A percentile compares a stretch with the other conserved stretches of the same genome.
These are phyloP conservation scores for Xenops minutus DNA, from an alignment of 2,797 vertebrate species.

Conservation along the genomic window DNA sequence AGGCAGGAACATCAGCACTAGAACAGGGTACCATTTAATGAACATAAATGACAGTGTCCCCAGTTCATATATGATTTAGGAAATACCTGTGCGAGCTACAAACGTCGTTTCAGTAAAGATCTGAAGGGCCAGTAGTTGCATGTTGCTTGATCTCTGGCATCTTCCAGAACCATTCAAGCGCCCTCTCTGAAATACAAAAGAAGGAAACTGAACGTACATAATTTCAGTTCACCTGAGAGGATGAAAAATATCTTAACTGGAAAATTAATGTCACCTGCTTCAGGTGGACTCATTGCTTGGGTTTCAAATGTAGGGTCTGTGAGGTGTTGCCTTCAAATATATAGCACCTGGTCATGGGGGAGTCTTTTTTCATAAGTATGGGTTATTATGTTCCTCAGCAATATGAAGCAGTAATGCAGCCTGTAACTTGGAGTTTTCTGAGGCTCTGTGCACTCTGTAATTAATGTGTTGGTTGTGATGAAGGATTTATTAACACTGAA, in stretches of 20 bases:
- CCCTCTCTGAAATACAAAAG: not conserved
- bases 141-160: not conserved
- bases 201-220: not conserved
- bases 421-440: conserved; percentile 7
- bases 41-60: not conserved
- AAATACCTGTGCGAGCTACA: not conserved
- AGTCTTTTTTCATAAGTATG: not conserved
- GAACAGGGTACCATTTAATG: not conserved
- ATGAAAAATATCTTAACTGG: not conserved
- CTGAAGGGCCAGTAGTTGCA: not conserved
- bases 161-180: not conserved
- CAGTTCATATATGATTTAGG: not conserved
- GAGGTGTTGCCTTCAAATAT: not conserved
- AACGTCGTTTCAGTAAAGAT: not conserved
- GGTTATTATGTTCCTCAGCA: not conserved
- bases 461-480: not conserved
- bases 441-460: not conserved
- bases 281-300: not conserved
- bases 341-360: not conserved
- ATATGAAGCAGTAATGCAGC: not conserved
- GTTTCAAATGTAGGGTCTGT: not conserved
- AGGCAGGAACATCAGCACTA: not conserved
- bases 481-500: conserved; percentile 36
- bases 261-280: not conserved
- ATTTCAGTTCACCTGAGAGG: not conserved